phyloP scores from a whole-genome alignment of 2,888 invertebrate species.

The Carabus problematicus region DNA sequence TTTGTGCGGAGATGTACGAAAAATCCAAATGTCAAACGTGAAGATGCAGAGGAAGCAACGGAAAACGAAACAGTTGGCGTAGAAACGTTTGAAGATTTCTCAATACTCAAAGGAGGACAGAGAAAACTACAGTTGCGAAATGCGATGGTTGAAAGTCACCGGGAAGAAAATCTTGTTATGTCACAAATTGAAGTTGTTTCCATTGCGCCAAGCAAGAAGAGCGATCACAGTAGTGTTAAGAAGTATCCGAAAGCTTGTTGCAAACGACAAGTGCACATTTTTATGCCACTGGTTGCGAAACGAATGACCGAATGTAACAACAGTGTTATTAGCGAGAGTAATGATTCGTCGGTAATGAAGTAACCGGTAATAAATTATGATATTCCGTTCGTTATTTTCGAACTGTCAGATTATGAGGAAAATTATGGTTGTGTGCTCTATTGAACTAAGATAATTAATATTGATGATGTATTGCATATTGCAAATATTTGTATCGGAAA shows the following conservation, averaged over 20 bases:
- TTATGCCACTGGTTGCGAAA: constrained; percentile 73
- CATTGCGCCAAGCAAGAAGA: constrained; percentile 3
- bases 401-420: too few relatives aligned
- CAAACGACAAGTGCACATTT: constrained; percentile 76
- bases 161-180: constrained; percentile 17
- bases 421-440: too few relatives aligned
- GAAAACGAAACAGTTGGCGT: not conserved
- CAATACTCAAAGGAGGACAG: constrained; percentile 26
- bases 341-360: not conserved
- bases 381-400: too few relatives aligned
- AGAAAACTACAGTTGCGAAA: not conserved
- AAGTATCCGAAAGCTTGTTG: constrained; percentile 44
- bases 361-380: too few relatives aligned
- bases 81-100: constrained; percentile 24
- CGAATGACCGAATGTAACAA: constrained; percentile 49
- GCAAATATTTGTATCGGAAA: too few relatives aligned
- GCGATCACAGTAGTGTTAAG: constrained; percentile 17
- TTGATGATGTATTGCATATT: too few relatives aligned
- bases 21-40: constrained; percentile 9
- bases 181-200: constrained; percentile 30
- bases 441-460: too few relatives aligned
- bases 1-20: constrained; percentile 36
- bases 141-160: not conserved
- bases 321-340: constrained; percentile 34
- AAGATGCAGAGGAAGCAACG: not conserved